phyloP scores from a whole-genome alignment of 2,888 invertebrate genomes.

The Harpagoxenus sublaevis region DNA sequence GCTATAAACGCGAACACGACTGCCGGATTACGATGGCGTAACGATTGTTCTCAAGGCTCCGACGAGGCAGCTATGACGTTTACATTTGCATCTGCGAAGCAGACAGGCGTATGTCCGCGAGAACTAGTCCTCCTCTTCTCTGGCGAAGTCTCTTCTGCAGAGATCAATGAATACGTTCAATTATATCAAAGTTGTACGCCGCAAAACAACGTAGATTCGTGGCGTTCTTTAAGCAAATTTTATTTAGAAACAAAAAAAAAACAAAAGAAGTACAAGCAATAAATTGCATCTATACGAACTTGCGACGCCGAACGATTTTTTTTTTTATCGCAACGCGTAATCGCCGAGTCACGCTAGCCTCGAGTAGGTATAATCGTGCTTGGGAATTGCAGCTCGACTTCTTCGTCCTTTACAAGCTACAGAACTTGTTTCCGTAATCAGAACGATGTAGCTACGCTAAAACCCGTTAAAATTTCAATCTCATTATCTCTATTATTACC shows the following conservation, averaged over 20 bases:
- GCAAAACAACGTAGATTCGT: neutral
- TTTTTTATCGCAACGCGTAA: neutral
- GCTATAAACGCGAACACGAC: neutral
- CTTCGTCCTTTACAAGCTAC: neutral
- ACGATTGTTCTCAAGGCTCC: constrained; percentile 29
- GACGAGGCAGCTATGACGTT: neutral
- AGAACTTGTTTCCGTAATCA: neutral
- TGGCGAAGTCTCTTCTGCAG: neutral
- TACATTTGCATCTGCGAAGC: constrained; percentile 9
- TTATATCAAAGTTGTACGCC: neutral
- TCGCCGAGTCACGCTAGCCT: neutral
- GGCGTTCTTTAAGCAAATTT: neutral
- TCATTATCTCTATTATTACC: constrained; percentile 5
- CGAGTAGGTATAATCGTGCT: neutral
- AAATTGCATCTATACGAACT: neutral
- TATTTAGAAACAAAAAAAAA: neutral
- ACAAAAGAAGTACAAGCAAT: neutral
- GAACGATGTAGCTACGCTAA: neutral
- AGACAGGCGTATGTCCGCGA: neutral
- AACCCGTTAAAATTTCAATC: constrained; percentile 18
- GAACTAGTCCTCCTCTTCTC: neutral
- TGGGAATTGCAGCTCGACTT: neutral
- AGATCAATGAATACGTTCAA: neutral
- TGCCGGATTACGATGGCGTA: constrained; percentile 18
- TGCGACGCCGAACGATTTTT: neutral